These are phyloP conservation scores for Diabrotica virgifera DNA, from an alignment of 1,140 invertebrate genomes.

Conservation along the genomic window DNA sequence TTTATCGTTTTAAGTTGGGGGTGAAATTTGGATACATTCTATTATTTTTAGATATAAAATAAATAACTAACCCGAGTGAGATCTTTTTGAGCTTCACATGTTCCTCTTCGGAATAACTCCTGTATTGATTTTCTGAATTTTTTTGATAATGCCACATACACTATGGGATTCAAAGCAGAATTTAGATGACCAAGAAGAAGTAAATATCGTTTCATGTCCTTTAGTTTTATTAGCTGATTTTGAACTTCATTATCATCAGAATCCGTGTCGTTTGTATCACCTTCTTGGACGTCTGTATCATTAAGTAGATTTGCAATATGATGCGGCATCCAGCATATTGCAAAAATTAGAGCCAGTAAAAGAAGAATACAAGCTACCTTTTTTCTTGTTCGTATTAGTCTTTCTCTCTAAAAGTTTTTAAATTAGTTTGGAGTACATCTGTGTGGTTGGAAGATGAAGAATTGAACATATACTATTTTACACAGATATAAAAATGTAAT, in stretches of 20 bases:
- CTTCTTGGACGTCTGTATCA: conserved; percentile 43
- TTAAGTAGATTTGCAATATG: conserved; percentile 65
- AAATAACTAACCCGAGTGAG: too few species aligned
- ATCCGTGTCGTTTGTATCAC: conserved; percentile 16
- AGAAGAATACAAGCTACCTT: conserved; percentile 72
- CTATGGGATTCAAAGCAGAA: conserved; percentile 82
- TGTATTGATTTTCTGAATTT: conserved; percentile 73
- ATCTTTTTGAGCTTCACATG: neutral
- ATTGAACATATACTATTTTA: too few species aligned
- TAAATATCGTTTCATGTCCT: conserved; percentile 45
- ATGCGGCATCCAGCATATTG: conserved; percentile 77
- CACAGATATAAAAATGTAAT: neutral
- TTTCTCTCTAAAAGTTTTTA: too few species aligned
- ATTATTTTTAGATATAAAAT: too few species aligned
- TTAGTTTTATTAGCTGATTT: too few species aligned
- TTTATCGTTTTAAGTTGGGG: too few species aligned
- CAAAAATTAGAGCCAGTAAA: conserved; percentile 71
- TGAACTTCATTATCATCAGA: conserved; percentile 40
- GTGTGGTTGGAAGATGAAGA: too few species aligned
- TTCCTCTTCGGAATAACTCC: neutral
- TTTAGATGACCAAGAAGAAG: conserved; percentile 68
- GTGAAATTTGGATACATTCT: too few species aligned
- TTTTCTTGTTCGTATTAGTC: conserved; percentile 63
- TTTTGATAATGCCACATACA: conserved; percentile 85
- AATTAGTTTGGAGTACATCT: too few species aligned